Evolutionary conservation across 2,888 invertebrate species (phyloP).

Genomic region (Timandra comae): DNA sequence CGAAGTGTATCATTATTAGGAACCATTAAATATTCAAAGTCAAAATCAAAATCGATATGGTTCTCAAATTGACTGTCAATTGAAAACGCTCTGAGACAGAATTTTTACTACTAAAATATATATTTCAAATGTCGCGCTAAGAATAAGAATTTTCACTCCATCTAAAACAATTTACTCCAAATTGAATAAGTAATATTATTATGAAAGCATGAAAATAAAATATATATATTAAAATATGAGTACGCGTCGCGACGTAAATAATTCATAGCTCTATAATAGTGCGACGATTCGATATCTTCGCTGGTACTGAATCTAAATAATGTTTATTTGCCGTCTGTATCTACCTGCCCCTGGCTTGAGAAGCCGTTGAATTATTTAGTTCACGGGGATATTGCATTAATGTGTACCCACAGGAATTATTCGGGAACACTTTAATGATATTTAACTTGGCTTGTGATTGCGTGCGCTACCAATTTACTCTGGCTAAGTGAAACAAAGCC

Average conservation of each 20-base stretch:
- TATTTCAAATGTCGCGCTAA: too few species aligned
- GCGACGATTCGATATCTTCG: slow-evolving; percentile 10
- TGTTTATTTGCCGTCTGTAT: slow-evolving; percentile 36
- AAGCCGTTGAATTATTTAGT: slow-evolving; percentile 34
- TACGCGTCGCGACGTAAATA: slow-evolving; percentile 48
- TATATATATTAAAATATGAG: too few species aligned
- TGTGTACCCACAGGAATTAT: slow-evolving; percentile 15
- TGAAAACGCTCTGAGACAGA: too few species aligned
- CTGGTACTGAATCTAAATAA: slow-evolving; percentile 25
- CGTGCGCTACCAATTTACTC: background rate
- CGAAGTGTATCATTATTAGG: too few species aligned
- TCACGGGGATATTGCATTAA: slow-evolving; percentile 29
- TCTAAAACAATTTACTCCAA: too few species aligned
- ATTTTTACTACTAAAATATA: too few species aligned
- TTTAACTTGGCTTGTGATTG: slow-evolving; percentile 12
- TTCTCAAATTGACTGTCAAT: too few species aligned
- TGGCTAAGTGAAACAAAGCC: background rate
- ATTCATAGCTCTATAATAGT: slow-evolving; percentile 40
- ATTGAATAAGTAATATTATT: too few species aligned
- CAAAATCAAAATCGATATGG: too few species aligned
- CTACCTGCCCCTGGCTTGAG: slow-evolving; percentile 13
- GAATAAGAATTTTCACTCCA: too few species aligned
- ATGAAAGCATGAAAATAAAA: too few species aligned
- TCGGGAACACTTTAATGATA: slow-evolving; percentile 10
- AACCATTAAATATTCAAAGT: too few species aligned